Base-by-base conservation (phyloP, 2,888 invertebrate genomes). In the Mantis religiosa region DNA sequence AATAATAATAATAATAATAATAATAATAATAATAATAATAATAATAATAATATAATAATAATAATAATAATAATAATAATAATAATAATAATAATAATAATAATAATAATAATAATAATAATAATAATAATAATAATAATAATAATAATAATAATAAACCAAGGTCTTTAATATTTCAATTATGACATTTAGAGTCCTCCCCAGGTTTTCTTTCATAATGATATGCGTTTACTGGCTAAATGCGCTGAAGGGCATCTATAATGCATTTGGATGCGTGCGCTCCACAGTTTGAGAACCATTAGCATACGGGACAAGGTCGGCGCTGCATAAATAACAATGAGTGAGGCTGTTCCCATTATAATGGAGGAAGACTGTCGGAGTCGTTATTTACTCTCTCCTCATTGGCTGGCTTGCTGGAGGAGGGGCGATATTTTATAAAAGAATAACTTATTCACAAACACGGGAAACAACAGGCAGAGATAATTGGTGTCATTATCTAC, bases 401-500 rank as follows among this genome's bases (percentile, higher is more conserved):
- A 87, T 87, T 87, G 87, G 87, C 82, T 30, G 87, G 82, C n/a
- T 14, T n/a, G 82, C 12, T 30, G n/a, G 82, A 41, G 82, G 28
- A 87, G 87, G 34, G 82, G 87, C 82, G 87, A 82, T 71, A 27
- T 71, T 86, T 86, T 84, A 83, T 87, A 87, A 87, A 87, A 87
- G 85, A 47, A 34, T 85, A 85, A 85, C 34, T 88, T 88, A 82
- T 84, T 71, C 88, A 28, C 84, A 84, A 84, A 30, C 88, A 88
- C 84, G 84, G 88, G 81, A 85, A 85, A 85, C 85, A 85, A 85
- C 81, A 71, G 88, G 28, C 84, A 84, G 84, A 84, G 30, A 88
- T 88, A 88, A 88, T 88, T 88, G 88, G 84, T 34, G 81, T 88
- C 85, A 88, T 88, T 88, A 85, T 88, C 84, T 88, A 71, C 47